Evolutionary conservation across 1,140 invertebrate genomes (phyloP).

Genomic region (Pseudobourletiella spinata): DNA sequence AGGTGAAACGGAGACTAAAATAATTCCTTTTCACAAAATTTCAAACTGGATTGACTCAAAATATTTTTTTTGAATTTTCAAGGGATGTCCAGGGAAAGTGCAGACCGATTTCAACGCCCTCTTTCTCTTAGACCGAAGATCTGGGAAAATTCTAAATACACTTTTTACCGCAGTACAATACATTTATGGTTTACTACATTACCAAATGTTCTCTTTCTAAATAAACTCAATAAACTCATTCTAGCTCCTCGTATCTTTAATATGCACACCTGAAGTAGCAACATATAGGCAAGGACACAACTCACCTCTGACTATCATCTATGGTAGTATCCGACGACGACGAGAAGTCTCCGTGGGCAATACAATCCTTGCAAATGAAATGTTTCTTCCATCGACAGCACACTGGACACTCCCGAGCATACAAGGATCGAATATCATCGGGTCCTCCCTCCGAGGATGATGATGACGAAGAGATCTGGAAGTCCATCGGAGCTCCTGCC

Average conservation of each 20-base stretch:
- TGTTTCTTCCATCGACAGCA: constrained; percentile 16
- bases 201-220: too few relatives aligned
- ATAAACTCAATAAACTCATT: too few relatives aligned
- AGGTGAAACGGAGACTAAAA: too few relatives aligned
- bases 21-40: neutral
- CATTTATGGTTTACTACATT: too few relatives aligned
- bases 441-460: constrained; percentile 14
- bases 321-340: neutral
- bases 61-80: neutral
- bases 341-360: constrained; percentile 18
- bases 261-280: too few relatives aligned
- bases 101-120: constrained; percentile 5
- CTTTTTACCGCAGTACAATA: too few relatives aligned
- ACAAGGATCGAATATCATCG: constrained; percentile 10
- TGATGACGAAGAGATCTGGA: constrained; percentile 24
- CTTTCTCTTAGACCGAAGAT: neutral
- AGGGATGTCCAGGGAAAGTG: constrained; percentile 19
- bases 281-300: too few relatives aligned
- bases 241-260: too few relatives aligned
- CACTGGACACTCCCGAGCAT: constrained; percentile 20
- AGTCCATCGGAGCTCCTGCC: constrained; percentile 20
- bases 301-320: constrained; percentile 8
- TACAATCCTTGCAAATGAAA: constrained; percentile 25
- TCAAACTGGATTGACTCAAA: neutral
- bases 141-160: neutral